Percentiles rank a stretch among this genome's conserved stretches.
Evolutionary conservation across 2,113 vertebrate species (phyloP).

Genomic region (Mola mola): DNA sequence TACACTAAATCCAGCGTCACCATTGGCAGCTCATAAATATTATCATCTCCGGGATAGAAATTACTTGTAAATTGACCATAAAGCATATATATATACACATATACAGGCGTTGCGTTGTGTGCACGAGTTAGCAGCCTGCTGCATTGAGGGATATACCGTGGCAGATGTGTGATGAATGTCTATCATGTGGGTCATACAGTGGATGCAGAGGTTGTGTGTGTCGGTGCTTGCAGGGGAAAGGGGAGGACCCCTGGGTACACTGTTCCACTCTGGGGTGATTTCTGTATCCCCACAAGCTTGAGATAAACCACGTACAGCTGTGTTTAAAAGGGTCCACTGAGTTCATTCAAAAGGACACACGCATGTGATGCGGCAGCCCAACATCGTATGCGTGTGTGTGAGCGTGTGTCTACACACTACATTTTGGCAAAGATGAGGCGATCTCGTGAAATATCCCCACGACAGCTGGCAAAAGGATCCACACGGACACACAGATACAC

Average conservation of each 20-base stretch:
- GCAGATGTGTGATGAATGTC: constrained; percentile 71
- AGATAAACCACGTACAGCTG: constrained; percentile 73
- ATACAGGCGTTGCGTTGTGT: too few species aligned
- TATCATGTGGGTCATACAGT: constrained; percentile 60
- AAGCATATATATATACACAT: constrained; percentile 48
- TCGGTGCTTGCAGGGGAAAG: constrained; percentile 18
- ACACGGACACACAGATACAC: constrained; percentile 41
- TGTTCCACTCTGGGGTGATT: constrained; percentile 55
- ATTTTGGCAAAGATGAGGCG: constrained; percentile 42
- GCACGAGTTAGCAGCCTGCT: constrained; percentile 58
- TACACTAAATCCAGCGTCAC: constrained; percentile 63
- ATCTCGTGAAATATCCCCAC: constrained; percentile 58
- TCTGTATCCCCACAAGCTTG: constrained; percentile 56
- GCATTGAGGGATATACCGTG: constrained; percentile 57
- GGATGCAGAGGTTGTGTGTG: constrained; percentile 30
- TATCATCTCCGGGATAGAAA: constrained; percentile 63
- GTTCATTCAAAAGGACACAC: constrained; percentile 64
- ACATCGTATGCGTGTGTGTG: constrained; percentile 1
- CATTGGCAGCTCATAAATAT: constrained; percentile 75
- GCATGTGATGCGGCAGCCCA: constrained; percentile 14
- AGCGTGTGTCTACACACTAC: constrained; percentile 3
- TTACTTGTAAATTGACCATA: constrained; percentile 71
- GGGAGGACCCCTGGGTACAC: constrained; percentile 63
- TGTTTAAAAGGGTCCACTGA: constrained; percentile 68
- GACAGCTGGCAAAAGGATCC: constrained; percentile 71